Conservation (phyloP, 2,888 invertebrate genomes). For the Luperina testacea region DNA sequence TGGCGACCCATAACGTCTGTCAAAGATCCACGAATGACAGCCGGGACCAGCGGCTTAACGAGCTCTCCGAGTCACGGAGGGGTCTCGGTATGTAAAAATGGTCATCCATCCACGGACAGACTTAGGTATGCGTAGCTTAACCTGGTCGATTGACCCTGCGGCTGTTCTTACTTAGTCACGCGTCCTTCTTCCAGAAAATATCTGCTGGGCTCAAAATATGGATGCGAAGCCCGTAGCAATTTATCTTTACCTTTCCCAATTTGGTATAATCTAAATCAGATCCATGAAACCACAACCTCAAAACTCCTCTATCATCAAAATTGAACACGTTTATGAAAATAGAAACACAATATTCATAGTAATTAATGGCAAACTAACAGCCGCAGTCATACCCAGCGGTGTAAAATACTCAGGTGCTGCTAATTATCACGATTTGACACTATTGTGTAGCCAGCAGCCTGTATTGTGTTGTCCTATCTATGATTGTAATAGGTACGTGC, state of each 20-base stretch:
- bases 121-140: not conserved
- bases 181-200: not conserved
- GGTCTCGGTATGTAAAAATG: not conserved
- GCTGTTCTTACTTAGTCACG: no score
- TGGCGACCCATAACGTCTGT: not conserved
- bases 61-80: no score
- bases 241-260: no score
- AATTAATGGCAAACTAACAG: conserved; percentile 28
- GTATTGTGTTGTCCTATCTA: conserved; percentile 16
- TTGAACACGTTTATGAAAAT: not conserved
- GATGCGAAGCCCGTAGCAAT: not conserved
- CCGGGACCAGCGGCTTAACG: no score
- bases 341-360: conserved; percentile 11
- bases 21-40: no score
- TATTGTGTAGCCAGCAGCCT: conserved; percentile 26
- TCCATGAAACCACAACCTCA: not conserved
- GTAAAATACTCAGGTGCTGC: conserved; percentile 56
- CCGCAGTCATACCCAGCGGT: not conserved
- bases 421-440: conserved; percentile 51
- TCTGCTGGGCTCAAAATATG: not conserved
- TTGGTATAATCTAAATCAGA: no score
- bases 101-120: not conserved
- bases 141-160: no score
- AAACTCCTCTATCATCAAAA: not conserved
- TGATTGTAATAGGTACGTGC: conserved; percentile 1